A percentile compares a stretch with the other conserved stretches of the same genome.
These are phyloP conservation scores for Prunella strophiata DNA, from an alignment of 2,797 vertebrate genomes.

Conservation along the genomic window DNA sequence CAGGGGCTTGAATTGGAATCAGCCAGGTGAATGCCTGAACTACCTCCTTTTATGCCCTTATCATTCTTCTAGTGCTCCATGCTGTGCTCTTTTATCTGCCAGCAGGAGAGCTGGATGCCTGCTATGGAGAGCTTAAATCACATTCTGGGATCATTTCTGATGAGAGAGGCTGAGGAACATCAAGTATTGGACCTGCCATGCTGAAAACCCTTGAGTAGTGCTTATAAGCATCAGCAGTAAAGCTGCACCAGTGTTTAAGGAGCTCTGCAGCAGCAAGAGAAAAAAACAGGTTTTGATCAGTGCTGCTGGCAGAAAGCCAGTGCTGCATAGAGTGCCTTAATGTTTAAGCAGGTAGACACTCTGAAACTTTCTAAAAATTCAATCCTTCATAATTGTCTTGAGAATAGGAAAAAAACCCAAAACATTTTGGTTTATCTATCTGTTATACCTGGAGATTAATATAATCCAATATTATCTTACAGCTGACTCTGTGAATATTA, in stretches of 20 bases:
- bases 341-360: neutral
- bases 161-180: neutral
- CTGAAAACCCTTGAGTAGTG: neutral
- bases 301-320: neutral
- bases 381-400: neutral
- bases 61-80: neutral
- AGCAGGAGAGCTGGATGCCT: neutral
- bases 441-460: neutral
- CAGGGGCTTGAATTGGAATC: neutral
- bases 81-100: neutral
- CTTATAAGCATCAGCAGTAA: neutral
- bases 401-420: neutral
- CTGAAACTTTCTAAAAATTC: neutral
- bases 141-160: slow-evolving; percentile 2
- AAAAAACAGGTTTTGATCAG: neutral
- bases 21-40: neutral
- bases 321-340: neutral
- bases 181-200: neutral
- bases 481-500: slow-evolving; percentile 99
- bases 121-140: neutral
- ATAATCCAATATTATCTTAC: neutral
- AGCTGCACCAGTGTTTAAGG: neutral
- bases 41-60: neutral
- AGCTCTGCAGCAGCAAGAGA: neutral
- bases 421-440: neutral